Conservation (phyloP, 2,113 vertebrate genomes). For the Rhabdomys dilectus region DNA sequence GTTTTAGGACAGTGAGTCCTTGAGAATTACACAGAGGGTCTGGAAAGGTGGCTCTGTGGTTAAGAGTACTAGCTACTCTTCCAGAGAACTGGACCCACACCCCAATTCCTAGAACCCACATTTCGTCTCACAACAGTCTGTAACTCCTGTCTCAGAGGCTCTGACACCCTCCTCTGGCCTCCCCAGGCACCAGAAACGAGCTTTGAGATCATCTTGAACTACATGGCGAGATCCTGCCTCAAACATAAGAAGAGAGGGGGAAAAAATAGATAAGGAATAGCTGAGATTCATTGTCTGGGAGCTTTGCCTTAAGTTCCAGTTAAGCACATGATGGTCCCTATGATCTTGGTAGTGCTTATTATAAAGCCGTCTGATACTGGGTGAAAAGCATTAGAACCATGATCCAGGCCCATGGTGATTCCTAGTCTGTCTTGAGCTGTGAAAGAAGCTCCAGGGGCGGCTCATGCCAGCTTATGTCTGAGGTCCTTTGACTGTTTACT, state of each 20-base stretch:
- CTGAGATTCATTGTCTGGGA: not conserved
- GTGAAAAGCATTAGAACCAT: not conserved
- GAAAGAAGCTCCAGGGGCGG: no score
- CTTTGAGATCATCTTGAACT: not conserved
- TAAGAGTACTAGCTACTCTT: not conserved
- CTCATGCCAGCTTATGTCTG: rapidly evolving
- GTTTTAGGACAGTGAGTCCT: not conserved
- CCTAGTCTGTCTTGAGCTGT: not conserved
- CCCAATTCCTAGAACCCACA: not conserved
- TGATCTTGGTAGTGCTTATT: not conserved
- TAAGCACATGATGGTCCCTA: not conserved
- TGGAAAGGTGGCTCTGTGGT: not conserved
- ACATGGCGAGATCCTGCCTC: no score
- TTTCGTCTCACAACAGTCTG: not conserved
- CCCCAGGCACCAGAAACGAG: not conserved
- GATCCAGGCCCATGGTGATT: not conserved
- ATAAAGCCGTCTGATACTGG: not conserved
- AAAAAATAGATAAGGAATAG: not conserved
- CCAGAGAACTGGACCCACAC: not conserved
- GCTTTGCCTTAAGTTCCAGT: not conserved
- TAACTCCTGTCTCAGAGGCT: not conserved
- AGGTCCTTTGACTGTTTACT: not conserved
- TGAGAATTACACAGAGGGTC: not conserved
- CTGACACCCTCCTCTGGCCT: not conserved
- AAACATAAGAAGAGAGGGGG: not conserved